Percentiles rank a stretch among this genome's conserved stretches.
These are phyloP conservation scores for Melanostigma gelatinosum DNA, from an alignment of 2,113 vertebrate genomes.

Conservation along the genomic window DNA sequence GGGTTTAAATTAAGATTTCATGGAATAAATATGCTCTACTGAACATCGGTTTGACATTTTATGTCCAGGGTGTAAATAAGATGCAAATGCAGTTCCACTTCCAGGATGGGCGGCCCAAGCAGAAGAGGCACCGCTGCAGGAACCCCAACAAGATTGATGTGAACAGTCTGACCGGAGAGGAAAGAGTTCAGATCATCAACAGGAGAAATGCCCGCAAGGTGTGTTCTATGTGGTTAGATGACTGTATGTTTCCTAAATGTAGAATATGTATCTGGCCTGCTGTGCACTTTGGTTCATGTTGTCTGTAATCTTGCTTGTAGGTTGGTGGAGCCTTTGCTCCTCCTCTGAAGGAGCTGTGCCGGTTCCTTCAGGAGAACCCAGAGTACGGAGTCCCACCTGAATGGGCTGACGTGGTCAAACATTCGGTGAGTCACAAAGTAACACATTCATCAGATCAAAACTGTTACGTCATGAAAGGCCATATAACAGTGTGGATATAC, in stretches of 20 bases:
- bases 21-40: background rate
- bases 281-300: slow-evolving; percentile 5
- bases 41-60: background rate
- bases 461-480: background rate
- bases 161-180: slow-evolving; percentile 97
- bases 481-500: background rate
- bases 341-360: slow-evolving; percentile 94
- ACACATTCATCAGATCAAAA: background rate
- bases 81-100: slow-evolving; percentile 92
- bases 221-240: slow-evolving; percentile 6
- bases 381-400: slow-evolving; percentile 98
- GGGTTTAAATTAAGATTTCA: background rate
- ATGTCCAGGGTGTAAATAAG: slow-evolving; percentile 79
- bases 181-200: slow-evolving; percentile 98
- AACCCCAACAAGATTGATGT: slow-evolving; percentile 99
- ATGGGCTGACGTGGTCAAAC: slow-evolving; percentile 98
- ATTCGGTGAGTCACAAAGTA: slow-evolving; percentile 85
- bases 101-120: slow-evolving; percentile 95
- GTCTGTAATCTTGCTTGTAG: slow-evolving; percentile 69
- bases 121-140: slow-evolving; percentile 96
- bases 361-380: slow-evolving; percentile 96
- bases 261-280: background rate
- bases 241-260: background rate
- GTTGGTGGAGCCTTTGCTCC: slow-evolving; percentile 98
- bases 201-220: slow-evolving; percentile 99